Conservation (phyloP, 1,140 invertebrate species). For the Solenopsis fugax region DNA sequence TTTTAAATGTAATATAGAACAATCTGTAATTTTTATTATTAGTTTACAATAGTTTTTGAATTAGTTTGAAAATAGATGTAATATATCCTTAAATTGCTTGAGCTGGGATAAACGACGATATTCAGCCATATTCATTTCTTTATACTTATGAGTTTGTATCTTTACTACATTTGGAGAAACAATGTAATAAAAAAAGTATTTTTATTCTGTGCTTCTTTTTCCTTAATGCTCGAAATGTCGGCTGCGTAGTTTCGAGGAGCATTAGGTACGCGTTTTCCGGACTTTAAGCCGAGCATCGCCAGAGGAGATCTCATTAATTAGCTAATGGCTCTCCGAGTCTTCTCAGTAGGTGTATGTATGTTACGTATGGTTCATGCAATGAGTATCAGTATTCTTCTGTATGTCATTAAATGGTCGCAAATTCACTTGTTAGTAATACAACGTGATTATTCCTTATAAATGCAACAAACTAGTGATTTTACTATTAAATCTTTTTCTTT, state of each 20-base stretch:
- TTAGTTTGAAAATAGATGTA: no score
- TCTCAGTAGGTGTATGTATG: constrained; percentile 1
- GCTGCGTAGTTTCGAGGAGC: constrained; percentile 24
- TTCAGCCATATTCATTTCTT: constrained; percentile 3
- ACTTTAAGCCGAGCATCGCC: constrained; percentile 57
- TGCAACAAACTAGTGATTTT: not conserved
- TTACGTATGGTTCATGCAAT: not conserved
- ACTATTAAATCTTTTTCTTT: not conserved
- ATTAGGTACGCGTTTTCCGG: constrained; percentile 57
- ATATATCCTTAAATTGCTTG: not conserved
- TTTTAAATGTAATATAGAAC: no score
- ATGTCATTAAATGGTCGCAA: not conserved
- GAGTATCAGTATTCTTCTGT: constrained; percentile 27
- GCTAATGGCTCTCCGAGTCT: constrained; percentile 59
- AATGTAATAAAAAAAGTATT: constrained; percentile 14
- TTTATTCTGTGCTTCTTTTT: constrained; percentile 43
- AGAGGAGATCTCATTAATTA: constrained; percentile 71
- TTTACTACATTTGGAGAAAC: constrained; percentile 26
- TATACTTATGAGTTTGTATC: not conserved
- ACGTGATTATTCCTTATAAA: not conserved
- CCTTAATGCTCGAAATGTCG: constrained; percentile 3
- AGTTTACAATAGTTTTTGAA: no score
- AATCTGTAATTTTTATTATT: no score
- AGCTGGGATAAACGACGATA: not conserved
- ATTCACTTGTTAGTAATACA: not conserved